Evolutionary conservation across 2,113 vertebrate species (phyloP).

Genomic region (Crotalus viridis): DNA sequence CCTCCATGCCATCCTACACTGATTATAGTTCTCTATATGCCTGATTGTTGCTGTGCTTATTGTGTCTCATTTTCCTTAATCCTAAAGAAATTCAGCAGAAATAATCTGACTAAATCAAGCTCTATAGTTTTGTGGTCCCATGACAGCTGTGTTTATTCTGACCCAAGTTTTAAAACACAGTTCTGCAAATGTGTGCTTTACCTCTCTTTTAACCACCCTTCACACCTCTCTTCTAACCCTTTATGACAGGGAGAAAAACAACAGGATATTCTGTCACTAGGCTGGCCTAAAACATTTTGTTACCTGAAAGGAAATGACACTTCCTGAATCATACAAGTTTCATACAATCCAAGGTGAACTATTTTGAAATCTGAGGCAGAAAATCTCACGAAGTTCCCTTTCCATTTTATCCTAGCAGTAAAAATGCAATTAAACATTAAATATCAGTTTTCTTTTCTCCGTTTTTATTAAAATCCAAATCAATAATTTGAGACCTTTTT

Average conservation of each 20-base stretch:
- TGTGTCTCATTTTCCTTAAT: background rate
- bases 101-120: too few species aligned
- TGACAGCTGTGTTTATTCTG: background rate
- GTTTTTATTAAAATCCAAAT: background rate
- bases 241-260: background rate
- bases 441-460: background rate
- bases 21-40: background rate
- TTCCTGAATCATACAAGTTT: background rate
- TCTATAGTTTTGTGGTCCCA: background rate
- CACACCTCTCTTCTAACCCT: background rate
- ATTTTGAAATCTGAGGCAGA: background rate
- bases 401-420: background rate
- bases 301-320: background rate
- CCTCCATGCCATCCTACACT: background rate
- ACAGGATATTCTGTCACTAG: background rate
- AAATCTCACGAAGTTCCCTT: background rate
- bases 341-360: background rate
- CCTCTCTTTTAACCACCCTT: background rate
- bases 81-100: background rate
- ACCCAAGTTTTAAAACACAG: background rate
- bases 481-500: background rate
- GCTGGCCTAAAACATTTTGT: background rate
- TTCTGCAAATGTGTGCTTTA: background rate
- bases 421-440: background rate
- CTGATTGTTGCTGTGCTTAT: background rate